Percentiles rank a stretch among this genome's conserved stretches.
These are phyloP conservation scores for Premnoplex brunnescens DNA, from an alignment of 2,797 vertebrate species.

Conservation along the genomic window DNA sequence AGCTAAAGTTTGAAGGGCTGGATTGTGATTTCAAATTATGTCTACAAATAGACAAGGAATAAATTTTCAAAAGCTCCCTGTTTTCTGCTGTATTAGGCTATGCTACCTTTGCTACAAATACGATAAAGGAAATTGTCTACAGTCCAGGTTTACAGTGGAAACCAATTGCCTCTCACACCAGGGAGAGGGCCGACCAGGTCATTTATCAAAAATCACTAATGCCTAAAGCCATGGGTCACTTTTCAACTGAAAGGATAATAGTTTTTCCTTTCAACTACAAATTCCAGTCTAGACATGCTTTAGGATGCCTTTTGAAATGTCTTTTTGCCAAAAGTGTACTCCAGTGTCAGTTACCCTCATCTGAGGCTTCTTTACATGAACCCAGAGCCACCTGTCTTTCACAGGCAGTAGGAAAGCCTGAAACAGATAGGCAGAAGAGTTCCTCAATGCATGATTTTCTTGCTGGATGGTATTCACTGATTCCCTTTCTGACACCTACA, in stretches of 20 bases:
- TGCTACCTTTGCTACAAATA: background rate
- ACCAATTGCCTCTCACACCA: background rate
- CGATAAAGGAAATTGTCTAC: background rate
- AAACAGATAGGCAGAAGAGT: background rate
- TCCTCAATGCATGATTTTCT: accelerated
- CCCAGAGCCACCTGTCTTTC: background rate
- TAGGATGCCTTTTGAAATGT: slow-evolving; percentile 35
- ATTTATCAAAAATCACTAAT: slow-evolving; percentile 62
- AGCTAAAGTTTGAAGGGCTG: background rate
- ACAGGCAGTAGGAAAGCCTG: background rate
- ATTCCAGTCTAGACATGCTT: slow-evolving; percentile 42
- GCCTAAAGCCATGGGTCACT: slow-evolving; percentile 63
- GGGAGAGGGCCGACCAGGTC: background rate
- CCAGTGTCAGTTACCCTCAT: background rate
- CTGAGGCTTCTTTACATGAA: background rate
- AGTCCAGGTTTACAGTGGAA: slow-evolving; percentile 35
- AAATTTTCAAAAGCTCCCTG: background rate
- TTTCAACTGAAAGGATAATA: slow-evolving; percentile 57
- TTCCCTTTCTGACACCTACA: background rate
- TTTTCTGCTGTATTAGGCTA: background rate
- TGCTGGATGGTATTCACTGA: background rate
- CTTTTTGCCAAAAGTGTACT: slow-evolving; percentile 37
- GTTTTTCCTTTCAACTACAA: slow-evolving; percentile 59
- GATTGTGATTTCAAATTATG: background rate
- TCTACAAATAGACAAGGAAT: background rate